Base-by-base conservation (phyloP, 2,888 invertebrate species). In the Drosophila testacea region DNA sequence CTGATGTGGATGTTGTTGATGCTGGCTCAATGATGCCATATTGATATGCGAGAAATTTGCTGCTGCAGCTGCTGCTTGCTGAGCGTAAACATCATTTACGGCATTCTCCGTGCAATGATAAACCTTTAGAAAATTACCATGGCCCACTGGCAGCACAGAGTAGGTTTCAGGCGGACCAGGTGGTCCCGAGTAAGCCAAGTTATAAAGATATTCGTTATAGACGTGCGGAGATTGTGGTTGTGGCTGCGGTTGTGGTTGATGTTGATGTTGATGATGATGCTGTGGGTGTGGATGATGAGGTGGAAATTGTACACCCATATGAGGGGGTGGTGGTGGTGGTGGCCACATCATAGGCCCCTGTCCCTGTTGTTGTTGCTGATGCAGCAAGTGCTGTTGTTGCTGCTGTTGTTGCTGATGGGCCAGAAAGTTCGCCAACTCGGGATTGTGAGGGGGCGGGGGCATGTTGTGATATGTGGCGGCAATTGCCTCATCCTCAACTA, bases 81-180 rank as follows among this genome's bases (percentile, higher is more conserved):
- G 78, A 4, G 69, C 82, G 6, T 76, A 73, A 27, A 78, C 64
- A 55, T 87, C 86, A 30, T 69, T 84, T 9, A 76, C 72, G 4
- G 80, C 69, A 61, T 88, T 90, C 59, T 92, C 92, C 6, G 90
- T 77, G 52, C 90, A 91, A 70, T 92, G 92, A 70, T 92, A 92
- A 0, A 92, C 91, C 78, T 92, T 92, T 1, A 92, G 78, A 61
- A 92, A 92, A 59, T 92, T 92, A 0, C 92, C 92, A 69, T 91
- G 91, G 0, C 92, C 92, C 1, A 92, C 91, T 1, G 92, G 91
- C 52, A 92, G 74, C 36, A 92, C 92, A 0, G 92, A 92, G 61
- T 91, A 92, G 6, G 91, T 90, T 77, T 92, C 92, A 30, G 91
- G 86, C 57, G 87, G 90, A 0, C 79, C 86, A 11, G 55, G 68